These are phyloP conservation scores for Thumatha senex DNA, from an alignment of 2,888 invertebrate genomes.

Conservation along the genomic window DNA sequence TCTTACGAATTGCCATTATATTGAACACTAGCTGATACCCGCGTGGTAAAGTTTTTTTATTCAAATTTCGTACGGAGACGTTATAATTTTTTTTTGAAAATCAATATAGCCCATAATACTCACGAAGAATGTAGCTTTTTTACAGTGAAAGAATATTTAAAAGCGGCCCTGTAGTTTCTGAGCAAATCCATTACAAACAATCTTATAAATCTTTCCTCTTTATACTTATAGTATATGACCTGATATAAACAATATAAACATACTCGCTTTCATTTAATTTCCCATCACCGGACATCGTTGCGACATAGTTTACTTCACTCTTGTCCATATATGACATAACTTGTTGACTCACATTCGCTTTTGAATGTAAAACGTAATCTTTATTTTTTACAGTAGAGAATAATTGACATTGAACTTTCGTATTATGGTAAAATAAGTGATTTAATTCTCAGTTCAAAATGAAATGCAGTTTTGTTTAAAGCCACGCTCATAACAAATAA, in stretches of 20 bases:
- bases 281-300: slow-evolving; percentile 11
- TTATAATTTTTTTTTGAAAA: too few relatives aligned
- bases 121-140: too few relatives aligned
- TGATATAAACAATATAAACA: not conserved
- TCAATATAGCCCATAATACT: too few relatives aligned
- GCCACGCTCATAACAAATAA: not conserved
- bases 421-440: not conserved
- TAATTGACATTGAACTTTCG: not conserved
- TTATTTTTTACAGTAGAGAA: not conserved
- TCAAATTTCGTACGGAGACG: too few relatives aligned
- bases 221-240: too few relatives aligned
- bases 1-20: too few relatives aligned
- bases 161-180: too few relatives aligned
- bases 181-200: too few relatives aligned
- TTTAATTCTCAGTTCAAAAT: not conserved
- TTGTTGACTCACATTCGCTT: slow-evolving; percentile 17
- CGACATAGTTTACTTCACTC: slow-evolving; percentile 27
- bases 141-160: too few relatives aligned
- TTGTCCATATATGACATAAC: slow-evolving; percentile 17
- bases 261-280: slow-evolving; percentile 28
- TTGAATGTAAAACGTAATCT: slow-evolving; percentile 16
- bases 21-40: not conserved
- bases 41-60: too few relatives aligned
- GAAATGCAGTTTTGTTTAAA: not conserved
- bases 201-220: too few relatives aligned